Evolutionary conservation across 2,797 vertebrate species (phyloP), one percentile per base, ranked within the genome.

Genomic region (Sebastes glaucus): DNA sequence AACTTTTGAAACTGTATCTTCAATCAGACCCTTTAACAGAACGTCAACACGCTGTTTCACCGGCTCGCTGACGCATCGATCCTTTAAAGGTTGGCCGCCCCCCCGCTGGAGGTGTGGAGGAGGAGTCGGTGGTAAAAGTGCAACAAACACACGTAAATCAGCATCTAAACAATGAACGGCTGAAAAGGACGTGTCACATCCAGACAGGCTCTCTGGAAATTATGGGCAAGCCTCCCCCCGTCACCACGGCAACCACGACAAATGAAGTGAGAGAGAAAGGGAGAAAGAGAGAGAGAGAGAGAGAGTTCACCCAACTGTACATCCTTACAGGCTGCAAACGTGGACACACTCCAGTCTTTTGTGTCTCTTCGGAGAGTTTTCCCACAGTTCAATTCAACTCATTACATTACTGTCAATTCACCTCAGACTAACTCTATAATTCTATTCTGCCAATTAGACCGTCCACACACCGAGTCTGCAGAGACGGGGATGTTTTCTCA

Each of bases 111-210:
- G 79, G 75, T 63, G 60, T 11, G 49, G 66, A 71, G 76, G 70
- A 79, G 86, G 71, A 38, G 35, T 38, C 64, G 78, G 78, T 46
- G 81, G 77, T 82, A 84, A 91, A 64, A 92, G 85, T 85, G 85
- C 84, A 87, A 91, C 85, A 91, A 90, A 92, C 84, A 85, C 23
- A 30, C 79, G 82, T 95, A 95, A 95, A 95, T 96, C 95, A 94
- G 88, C 74, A 79, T 81, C 83, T 46, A 85, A 91, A 94, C 89
- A 91, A 91, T 81, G 79, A 27, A 63, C 4, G 65, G 59, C 73
- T 95, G 93, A 96, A 96, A 94, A 94, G 93, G 90, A 94, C 86
- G 56, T 94, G 94, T 95, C 94, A 91, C 83, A 83, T 86, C 75
- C 90, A 93, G 92, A 94, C 94, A 94, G 90, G 87, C 92, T 76